Evolutionary conservation across 2,888 invertebrate species (phyloP), one percentile per base, ranked within the genome.

Genomic region (Serrognathus titanus): DNA sequence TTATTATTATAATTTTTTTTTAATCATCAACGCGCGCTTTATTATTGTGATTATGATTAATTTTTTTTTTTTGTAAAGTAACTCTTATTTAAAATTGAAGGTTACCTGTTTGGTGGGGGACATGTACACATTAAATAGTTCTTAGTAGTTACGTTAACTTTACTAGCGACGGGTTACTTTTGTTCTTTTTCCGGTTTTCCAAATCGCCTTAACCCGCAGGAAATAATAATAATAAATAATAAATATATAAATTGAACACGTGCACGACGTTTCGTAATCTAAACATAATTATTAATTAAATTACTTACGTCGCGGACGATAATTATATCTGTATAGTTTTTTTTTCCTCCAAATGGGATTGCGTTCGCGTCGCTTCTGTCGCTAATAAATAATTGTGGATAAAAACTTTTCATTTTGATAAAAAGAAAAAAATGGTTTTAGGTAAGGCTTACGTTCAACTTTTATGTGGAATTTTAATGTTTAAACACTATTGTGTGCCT

Each of bases 141-240:
- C 43, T 43, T 43, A 43, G 43, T 43, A 43, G 43, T 43, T 43
- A 43, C 43, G 20, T 43, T 43, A 43, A 16, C 13, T 43, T 20
- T 20, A 43, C 16, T 43, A 20, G 43, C 43, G 43, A 43, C 43
- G 43, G 43, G 43, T 43, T 43, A 43, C 9, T 43, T 43, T 43
- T 43, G 43, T 43, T 43, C 43, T 43, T 43, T 43, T 43, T 43
- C 43, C 43, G 43, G 43, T 43, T 43, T 43, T 43, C 24, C 43
- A 43, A 43, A 43, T 43, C 20, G 43, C 10, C 43, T 16, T 43
- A 43, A 43, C 43, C 43, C 16, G 20, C 20, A 43, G 16, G 20
- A 43, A 43, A 43, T 43, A 16, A 31, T 31, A 31, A n/a, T n/a
- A n/a, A n/a, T n/a, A n/a, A n/a, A n/a, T n/a, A n/a, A 31, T 31